Evolutionary conservation across 2,888 invertebrate genomes (phyloP), one percentile per base, ranked within the genome.

Genomic region (Eilema depressum): DNA sequence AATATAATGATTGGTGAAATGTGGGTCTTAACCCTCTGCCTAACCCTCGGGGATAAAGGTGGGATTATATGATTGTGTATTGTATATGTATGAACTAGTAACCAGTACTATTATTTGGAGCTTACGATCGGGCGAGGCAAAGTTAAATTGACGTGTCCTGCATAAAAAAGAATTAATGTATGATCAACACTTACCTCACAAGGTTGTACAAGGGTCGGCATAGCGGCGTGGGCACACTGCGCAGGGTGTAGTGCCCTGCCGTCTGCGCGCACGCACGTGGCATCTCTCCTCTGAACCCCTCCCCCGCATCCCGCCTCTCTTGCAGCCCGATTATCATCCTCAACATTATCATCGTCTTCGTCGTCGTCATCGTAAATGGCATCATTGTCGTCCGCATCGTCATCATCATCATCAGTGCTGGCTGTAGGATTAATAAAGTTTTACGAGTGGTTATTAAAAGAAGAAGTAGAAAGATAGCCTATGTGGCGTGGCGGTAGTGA

Each of bases 251-350:
- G 81, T 14, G 95, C 90, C 1, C 94, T 85, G 0, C 96, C 95
- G 61, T 95, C 94, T 7, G 94, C 92, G 53, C 94, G 91, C 14
- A 96, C 95, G 83, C 96, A 96, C 4, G 95, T 95, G 0, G 96
- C 95, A 63, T 95, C 96, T 2, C 96, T 87, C 25, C 96, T 88
- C 86, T 96, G 96, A 56, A 96, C 93, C 0, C 96, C 96, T 23
- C 96, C 96, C 2, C 96, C 96, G 76, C 96, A 96, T 65, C 91
- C 92, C 1, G 92, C 86, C 25, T 86, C 88, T 8, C 70, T 75
- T 7, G 72, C 75, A 33, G 78, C 79, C 10, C 71, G 75, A 61
- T 76, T 79, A 25, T 89, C 86, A 20, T 90, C 89, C 17, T 90
- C 91, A 0, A 86, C 86, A 0, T 90, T 89, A 2, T 92, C 89